Percentiles rank a stretch among this genome's conserved stretches.
These are phyloP conservation scores for Malurus splendens DNA, from an alignment of 2,797 vertebrate genomes.

Conservation along the genomic window DNA sequence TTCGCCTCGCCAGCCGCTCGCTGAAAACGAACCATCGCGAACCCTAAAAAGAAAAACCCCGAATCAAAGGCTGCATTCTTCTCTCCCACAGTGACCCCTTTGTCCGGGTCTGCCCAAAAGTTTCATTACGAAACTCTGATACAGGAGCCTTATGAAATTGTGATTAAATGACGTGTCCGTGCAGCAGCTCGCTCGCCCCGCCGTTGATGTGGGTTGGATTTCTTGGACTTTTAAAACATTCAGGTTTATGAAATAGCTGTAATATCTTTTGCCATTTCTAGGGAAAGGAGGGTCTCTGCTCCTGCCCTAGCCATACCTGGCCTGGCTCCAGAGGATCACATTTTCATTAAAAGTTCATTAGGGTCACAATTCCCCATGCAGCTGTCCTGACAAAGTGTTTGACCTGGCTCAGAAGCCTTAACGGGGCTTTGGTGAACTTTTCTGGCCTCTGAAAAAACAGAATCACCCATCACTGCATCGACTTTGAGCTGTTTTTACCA, in stretches of 20 bases:
- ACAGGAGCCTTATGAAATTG: constrained; percentile 61
- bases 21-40: neutral
- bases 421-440: constrained; percentile 7
- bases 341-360: constrained; percentile 63
- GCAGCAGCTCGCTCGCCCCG: neutral
- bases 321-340: constrained; percentile 33
- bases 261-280: constrained; percentile 31
- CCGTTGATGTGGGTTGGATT: constrained; percentile 42
- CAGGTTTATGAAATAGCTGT: constrained; percentile 32
- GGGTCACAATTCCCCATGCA: neutral
- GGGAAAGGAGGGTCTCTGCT: constrained; percentile 9
- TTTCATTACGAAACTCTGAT: constrained; percentile 49
- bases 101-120: constrained; percentile 46
- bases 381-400: neutral
- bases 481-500: neutral
- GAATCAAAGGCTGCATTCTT: constrained; percentile 56
- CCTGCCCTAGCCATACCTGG: neutral
- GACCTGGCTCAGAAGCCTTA: constrained; percentile 3
- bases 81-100: constrained; percentile 57
- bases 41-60: constrained; percentile 24
- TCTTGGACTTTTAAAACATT: constrained; percentile 9
- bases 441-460: neutral
- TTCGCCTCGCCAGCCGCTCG: constrained; percentile 15
- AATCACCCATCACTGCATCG: neutral
- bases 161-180: constrained; percentile 39